These are phyloP conservation scores for Caretta caretta DNA, from an alignment of 2,113 vertebrate genomes.

Conservation along the genomic window DNA sequence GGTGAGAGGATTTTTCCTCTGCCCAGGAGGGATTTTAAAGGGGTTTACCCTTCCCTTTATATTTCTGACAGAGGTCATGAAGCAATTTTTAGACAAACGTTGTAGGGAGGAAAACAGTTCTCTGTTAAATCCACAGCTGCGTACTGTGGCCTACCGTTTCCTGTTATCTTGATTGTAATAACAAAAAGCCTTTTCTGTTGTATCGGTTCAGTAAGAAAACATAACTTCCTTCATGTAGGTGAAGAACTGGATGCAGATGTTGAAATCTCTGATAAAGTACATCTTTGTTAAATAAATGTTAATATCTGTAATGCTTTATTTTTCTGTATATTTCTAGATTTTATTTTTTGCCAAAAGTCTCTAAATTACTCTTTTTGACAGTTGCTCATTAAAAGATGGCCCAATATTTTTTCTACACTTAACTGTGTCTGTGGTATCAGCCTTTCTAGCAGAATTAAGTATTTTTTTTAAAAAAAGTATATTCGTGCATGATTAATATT, in stretches of 20 bases:
- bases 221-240: background rate
- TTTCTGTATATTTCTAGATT: background rate
- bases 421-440: background rate
- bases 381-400: background rate
- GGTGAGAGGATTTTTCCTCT: too few relatives aligned
- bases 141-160: background rate
- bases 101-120: background rate
- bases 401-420: background rate
- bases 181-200: background rate
- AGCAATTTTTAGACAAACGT: background rate
- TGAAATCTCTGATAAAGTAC: background rate
- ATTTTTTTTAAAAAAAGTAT: background rate
- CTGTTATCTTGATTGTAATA: background rate
- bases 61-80: background rate
- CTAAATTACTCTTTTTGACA: background rate
- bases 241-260: background rate
- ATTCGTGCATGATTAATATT: background rate
- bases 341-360: background rate
- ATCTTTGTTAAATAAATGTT: background rate
- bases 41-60: too few relatives aligned
- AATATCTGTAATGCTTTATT: background rate
- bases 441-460: background rate
- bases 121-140: background rate
- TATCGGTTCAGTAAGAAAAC: constrained; percentile 24
- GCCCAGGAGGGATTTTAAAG: too few relatives aligned